These are phyloP conservation scores for Abrostola triplasia DNA, from an alignment of 2,888 invertebrate species.

Conservation along the genomic window DNA sequence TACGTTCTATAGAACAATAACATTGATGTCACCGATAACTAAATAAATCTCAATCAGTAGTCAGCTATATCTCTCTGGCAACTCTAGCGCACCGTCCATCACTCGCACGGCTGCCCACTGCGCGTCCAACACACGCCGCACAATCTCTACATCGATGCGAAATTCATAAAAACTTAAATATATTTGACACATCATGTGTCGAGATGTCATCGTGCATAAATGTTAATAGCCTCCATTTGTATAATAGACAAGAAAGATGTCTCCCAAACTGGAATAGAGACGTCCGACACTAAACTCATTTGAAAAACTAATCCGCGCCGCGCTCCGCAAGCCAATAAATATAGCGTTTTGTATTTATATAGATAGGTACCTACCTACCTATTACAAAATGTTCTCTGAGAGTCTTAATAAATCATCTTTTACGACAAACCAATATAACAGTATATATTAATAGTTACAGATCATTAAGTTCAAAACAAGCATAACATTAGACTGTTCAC, in stretches of 20 bases:
- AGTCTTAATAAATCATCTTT: conserved; percentile 43
- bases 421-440: conserved; percentile 30
- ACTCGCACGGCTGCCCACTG: no score
- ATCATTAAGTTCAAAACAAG: conserved; percentile 27
- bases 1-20: conserved; percentile 15
- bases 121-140: no score
- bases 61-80: no score
- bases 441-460: conserved; percentile 26
- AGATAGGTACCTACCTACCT: not conserved
- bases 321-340: conserved; percentile 38
- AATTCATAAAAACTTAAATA: conserved; percentile 29
- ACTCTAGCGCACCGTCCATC: no score
- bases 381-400: conserved; percentile 30
- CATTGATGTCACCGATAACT: conserved; percentile 1
- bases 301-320: conserved; percentile 46
- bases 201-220: conserved; percentile 57
- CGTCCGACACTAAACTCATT: conserved; percentile 47
- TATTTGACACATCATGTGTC: conserved; percentile 42
- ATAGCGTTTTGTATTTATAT: conserved; percentile 32
- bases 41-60: not conserved
- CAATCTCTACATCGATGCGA: not conserved
- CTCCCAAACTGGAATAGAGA: conserved; percentile 56
- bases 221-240: conserved; percentile 57
- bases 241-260: conserved; percentile 30
- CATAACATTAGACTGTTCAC: conserved; percentile 23